These are phyloP conservation scores for Athene cunicularia DNA, from an alignment of 2,113 vertebrate genomes.

Conservation along the genomic window DNA sequence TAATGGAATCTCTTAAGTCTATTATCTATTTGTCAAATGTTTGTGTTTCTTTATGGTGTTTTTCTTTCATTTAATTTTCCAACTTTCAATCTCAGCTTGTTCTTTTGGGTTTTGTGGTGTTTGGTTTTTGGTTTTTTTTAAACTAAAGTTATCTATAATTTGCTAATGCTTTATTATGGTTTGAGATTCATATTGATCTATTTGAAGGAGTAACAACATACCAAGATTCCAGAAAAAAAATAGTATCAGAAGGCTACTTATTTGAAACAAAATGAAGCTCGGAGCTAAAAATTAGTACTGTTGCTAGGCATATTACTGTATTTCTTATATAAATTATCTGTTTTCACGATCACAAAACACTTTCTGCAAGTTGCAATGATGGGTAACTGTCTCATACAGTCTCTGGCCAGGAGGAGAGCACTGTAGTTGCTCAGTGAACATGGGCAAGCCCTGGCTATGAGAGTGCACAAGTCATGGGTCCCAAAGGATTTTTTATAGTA, in stretches of 20 bases:
- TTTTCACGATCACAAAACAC: neutral
- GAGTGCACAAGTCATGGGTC: neutral
- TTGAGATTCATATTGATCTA: neutral
- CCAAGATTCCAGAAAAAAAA: neutral
- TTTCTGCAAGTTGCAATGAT: neutral
- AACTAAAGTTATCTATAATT: neutral
- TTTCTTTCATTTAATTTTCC: slow-evolving; percentile 6
- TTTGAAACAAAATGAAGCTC: neutral
- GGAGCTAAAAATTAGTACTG: neutral
- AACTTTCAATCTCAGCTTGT: neutral
- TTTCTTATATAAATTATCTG: neutral
- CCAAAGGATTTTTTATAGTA: neutral
- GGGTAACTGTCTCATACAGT: neutral
- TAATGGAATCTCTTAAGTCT: neutral
- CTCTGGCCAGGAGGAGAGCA: neutral
- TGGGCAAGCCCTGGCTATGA: neutral
- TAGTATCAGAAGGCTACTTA: neutral
- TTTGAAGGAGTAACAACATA: neutral
- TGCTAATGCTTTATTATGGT: neutral
- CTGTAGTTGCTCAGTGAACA: neutral
- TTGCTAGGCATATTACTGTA: neutral
- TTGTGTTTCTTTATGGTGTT: neutral
- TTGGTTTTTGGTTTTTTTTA: neutral
- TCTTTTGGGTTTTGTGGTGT: neutral
- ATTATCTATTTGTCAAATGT: neutral